Conservation (phyloP, 2,888 invertebrate species). For the Stegophylla sp. region DNA sequence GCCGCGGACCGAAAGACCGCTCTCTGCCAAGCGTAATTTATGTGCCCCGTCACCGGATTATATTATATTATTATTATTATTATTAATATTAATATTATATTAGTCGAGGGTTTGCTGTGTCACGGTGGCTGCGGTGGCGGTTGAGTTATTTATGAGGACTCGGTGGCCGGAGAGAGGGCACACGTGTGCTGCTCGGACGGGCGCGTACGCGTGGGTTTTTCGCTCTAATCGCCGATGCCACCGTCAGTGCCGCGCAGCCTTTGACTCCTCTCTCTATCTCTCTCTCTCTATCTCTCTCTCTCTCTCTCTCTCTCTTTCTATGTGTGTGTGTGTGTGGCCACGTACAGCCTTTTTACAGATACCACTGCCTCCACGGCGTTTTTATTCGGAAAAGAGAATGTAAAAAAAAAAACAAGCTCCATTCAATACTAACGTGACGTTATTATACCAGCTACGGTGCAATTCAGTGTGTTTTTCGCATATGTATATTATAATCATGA, state of each 20-base stretch:
- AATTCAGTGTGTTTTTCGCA: too few relatives aligned
- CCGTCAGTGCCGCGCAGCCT: background rate
- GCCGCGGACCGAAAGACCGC: conserved; percentile 3
- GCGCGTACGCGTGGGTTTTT: conserved; percentile 8
- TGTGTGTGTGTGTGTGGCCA: too few relatives aligned
- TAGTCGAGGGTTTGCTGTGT: conserved; percentile 13
- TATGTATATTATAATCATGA: too few relatives aligned
- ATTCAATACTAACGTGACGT: too few relatives aligned
- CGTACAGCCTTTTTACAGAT: too few relatives aligned
- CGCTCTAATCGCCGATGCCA: conserved; percentile 29
- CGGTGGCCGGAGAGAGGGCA: background rate
- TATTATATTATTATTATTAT: conserved; percentile 45
- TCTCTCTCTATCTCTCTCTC: too few relatives aligned
- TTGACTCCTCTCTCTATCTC: too few relatives aligned
- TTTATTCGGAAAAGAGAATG: too few relatives aligned
- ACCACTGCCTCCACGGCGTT: too few relatives aligned
- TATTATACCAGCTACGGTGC: too few relatives aligned
- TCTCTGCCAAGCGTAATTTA: conserved; percentile 30
- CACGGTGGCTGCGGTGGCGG: conserved; percentile 28
- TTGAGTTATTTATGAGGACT: conserved; percentile 49
- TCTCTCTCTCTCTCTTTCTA: too few relatives aligned
- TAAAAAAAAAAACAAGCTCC: too few relatives aligned
- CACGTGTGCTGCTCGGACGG: conserved; percentile 12
- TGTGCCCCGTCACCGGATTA: conserved; percentile 57
- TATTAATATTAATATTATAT: conserved; percentile 34